Evolutionary conservation across 2,797 vertebrate species (phyloP).

Genomic region (Lacerta agilis): DNA sequence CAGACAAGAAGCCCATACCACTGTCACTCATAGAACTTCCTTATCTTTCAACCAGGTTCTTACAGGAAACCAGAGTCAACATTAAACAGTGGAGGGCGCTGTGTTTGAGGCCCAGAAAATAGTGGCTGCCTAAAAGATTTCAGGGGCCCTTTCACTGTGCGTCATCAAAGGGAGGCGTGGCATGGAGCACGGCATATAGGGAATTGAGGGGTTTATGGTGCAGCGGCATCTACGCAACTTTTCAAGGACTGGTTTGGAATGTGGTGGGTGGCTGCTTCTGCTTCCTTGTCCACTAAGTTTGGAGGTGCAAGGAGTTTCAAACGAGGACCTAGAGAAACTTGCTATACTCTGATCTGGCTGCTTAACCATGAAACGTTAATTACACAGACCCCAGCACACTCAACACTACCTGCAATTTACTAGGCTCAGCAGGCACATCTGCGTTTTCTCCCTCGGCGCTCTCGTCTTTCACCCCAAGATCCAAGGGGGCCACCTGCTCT

Average conservation of each 20-base stretch:
- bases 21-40: no score
- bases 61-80: neutral
- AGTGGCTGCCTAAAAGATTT: neutral
- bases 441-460: constrained; percentile 29
- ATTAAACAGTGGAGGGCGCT: neutral
- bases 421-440: constrained; percentile 18
- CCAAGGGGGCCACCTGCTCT: constrained; percentile 36
- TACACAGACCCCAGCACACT: fast-evolving
- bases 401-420: constrained; percentile 14
- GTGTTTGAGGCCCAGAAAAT: neutral
- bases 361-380: neutral
- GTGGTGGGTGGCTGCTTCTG: neutral
- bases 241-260: neutral
- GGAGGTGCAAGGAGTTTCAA: neutral
- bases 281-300: neutral
- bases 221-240: no score
- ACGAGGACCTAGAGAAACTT: neutral
- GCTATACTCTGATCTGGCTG: neutral
- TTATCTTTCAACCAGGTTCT: neutral
- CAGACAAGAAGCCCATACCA: no score
- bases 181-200: neutral
- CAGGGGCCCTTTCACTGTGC: no score
- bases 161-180: no score
- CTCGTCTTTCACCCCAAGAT: constrained; percentile 57
- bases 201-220: neutral